phyloP scores from a whole-genome alignment of 2,888 invertebrate genomes.

The Dione juno region DNA sequence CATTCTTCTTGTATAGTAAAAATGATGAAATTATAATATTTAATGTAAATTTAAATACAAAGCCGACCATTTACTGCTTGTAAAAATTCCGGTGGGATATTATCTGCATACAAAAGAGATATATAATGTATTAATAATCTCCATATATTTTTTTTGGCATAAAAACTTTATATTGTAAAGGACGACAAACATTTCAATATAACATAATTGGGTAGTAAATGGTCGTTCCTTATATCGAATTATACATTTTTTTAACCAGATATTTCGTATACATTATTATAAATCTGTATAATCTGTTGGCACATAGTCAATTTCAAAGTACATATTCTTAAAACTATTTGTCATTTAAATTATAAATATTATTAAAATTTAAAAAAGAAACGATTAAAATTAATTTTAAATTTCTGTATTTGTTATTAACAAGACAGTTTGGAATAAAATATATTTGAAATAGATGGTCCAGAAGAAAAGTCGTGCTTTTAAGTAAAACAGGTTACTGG shows the following conservation, averaged over 20 bases:
- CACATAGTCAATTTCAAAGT: conserved; percentile 28
- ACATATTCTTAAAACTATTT: conserved; percentile 39
- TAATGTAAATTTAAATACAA: too few relatives aligned
- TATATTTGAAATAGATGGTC: background rate
- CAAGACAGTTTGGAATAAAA: background rate
- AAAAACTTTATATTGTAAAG: too few relatives aligned
- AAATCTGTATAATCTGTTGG: conserved; percentile 29
- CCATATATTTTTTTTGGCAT: background rate
- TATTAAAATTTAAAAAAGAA: conserved; percentile 14
- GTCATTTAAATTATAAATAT: conserved; percentile 40
- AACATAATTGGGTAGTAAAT: background rate
- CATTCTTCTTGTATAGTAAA: conserved; percentile 1
- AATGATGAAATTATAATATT: too few relatives aligned
- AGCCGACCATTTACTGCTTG: conserved; percentile 10
- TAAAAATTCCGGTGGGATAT: conserved; percentile 23
- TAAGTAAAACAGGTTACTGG: background rate
- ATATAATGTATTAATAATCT: background rate
- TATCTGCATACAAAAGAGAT: background rate
- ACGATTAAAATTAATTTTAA: background rate
- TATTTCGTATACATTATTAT: conserved; percentile 1
- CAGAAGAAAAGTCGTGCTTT: background rate
- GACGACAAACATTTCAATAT: too few relatives aligned
- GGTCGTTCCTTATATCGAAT: background rate
- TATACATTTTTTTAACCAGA: background rate
- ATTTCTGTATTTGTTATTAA: background rate